Evolutionary conservation across 2,113 vertebrate genomes (phyloP).

Genomic region (Grammomys dolichurus): DNA sequence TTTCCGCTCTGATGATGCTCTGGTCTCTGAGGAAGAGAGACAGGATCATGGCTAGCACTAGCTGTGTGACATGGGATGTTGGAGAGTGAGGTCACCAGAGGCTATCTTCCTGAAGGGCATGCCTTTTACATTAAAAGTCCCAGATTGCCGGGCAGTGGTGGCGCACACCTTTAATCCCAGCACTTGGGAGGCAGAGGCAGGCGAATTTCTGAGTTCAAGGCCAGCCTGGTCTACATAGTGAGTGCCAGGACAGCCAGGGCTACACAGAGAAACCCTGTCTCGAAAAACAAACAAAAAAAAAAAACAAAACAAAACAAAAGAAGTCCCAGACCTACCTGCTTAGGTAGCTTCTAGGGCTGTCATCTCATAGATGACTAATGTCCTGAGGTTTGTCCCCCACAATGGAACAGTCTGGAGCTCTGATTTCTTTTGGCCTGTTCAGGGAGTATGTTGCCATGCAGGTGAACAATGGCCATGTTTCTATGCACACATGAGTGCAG

Average conservation of each 20-base stretch:
- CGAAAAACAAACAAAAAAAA: too few species aligned
- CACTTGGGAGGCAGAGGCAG: too few species aligned
- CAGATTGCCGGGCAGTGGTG: background rate
- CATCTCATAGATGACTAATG: background rate
- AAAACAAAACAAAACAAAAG: background rate
- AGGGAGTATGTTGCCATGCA: background rate
- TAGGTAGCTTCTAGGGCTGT: background rate
- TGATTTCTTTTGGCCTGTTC: background rate
- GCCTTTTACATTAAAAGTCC: background rate
- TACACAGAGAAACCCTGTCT: too few species aligned
- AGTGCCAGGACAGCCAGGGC: too few species aligned
- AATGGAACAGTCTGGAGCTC: background rate
- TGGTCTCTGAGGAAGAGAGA: background rate
- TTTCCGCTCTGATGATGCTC: background rate
- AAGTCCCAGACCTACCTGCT: background rate
- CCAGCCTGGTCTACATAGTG: too few species aligned
- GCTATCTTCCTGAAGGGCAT: background rate
- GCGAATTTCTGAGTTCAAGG: too few species aligned
- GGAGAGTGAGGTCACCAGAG: background rate
- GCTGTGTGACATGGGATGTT: background rate
- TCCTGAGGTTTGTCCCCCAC: background rate
- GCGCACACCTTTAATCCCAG: too few species aligned
- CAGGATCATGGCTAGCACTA: background rate
- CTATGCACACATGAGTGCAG: accelerated
- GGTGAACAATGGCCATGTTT: background rate